Percentiles rank a stretch among this genome's conserved stretches.
Evolutionary conservation across 2,888 invertebrate species (phyloP).

Genomic region (Phyto melanocephala): DNA sequence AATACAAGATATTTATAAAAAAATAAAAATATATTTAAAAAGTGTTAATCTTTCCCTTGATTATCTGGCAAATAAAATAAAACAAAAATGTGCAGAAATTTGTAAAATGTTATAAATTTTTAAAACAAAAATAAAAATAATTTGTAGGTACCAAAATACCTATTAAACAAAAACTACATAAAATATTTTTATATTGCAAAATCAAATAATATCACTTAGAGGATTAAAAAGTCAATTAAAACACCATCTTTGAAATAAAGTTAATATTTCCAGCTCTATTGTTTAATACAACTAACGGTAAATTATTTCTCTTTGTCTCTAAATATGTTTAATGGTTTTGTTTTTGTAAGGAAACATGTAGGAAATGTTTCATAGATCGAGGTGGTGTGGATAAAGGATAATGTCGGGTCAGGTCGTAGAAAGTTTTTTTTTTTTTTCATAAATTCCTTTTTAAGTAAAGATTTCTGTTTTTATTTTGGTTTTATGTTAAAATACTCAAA

Average conservation of each 20-base stretch:
- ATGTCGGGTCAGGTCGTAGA: too few species aligned
- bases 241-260: not conserved
- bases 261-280: not conserved
- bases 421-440: too few species aligned
- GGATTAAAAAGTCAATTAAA: constrained; percentile 41
- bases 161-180: not conserved
- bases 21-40: not conserved
- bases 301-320: not conserved
- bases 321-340: too few species aligned
- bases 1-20: not conserved
- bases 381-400: too few species aligned
- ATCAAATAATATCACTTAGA: too few species aligned
- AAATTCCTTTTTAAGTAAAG: too few species aligned
- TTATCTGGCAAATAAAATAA: too few species aligned
- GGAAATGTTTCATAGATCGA: too few species aligned
- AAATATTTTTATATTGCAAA: not conserved
- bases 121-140: not conserved
- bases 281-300: not conserved
- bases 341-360: too few species aligned
- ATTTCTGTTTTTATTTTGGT: too few species aligned
- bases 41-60: not conserved
- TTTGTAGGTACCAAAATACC: not conserved
- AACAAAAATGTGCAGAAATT: not conserved
- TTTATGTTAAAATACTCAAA: too few species aligned
- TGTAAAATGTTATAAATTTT: not conserved